phyloP scores from a whole-genome alignment of 1,140 invertebrate species.

The Meloidogyne exigua region DNA sequence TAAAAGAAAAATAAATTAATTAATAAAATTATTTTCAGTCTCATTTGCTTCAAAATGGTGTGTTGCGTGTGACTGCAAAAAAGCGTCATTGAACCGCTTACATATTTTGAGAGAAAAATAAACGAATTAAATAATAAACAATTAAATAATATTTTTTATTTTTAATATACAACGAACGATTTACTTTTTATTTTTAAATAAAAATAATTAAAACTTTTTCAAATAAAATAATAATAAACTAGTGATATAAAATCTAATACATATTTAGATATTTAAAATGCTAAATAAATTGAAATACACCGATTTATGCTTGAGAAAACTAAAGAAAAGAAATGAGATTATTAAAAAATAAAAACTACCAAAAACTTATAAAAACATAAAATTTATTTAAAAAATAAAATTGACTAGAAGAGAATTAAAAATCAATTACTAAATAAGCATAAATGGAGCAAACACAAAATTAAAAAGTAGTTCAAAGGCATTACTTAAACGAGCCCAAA shows the following conservation, averaged over 20 bases:
- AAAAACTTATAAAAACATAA: background rate
- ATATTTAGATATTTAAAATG: too few relatives aligned
- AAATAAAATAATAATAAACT: too few relatives aligned
- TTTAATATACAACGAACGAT: background rate
- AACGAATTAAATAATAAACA: background rate
- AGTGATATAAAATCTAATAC: too few relatives aligned
- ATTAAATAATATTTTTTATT: background rate
- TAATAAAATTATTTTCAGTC: background rate
- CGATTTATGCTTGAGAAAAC: too few relatives aligned
- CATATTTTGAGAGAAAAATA: background rate
- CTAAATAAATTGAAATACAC: too few relatives aligned
- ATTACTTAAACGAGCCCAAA: constrained; percentile 53
- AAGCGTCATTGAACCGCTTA: background rate
- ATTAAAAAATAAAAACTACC: background rate
- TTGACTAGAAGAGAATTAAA: background rate
- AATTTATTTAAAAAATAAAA: background rate
- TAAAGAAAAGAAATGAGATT: background rate
- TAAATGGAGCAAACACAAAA: constrained; percentile 53
- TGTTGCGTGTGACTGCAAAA: background rate
- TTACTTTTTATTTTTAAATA: background rate
- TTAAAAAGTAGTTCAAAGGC: constrained; percentile 60
- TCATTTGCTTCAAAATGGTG: background rate
- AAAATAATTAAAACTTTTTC: background rate
- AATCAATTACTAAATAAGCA: constrained; percentile 23
- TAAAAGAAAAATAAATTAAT: background rate